Evolutionary conservation across 2,113 vertebrate genomes (phyloP).

Genomic region (Dipodomys spectabilis): DNA sequence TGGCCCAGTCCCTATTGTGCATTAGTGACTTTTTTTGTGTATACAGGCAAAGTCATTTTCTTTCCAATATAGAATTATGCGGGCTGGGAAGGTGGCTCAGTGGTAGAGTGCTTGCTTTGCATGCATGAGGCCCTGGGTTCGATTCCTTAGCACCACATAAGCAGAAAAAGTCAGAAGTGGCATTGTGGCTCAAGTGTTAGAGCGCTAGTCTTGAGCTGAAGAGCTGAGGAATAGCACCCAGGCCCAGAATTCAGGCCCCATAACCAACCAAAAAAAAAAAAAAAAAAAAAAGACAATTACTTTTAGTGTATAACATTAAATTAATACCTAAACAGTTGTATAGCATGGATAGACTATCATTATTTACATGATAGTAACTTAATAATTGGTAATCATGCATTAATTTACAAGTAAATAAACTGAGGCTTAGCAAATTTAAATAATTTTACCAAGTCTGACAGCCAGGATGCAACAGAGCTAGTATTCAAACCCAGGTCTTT

Average conservation of each 20-base stretch:
- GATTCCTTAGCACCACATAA: too few relatives aligned
- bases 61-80: not conserved
- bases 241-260: not conserved
- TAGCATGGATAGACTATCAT: not conserved
- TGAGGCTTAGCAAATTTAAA: slow-evolving; percentile 22
- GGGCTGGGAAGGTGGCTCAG: too few relatives aligned
- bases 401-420: slow-evolving; percentile 53
- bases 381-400: not conserved
- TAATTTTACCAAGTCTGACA: not conserved
- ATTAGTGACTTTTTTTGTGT: slow-evolving; percentile 1
- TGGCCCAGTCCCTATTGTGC: not conserved
- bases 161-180: too few relatives aligned
- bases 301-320: slow-evolving; percentile 19
- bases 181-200: too few relatives aligned
- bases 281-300: not conserved
- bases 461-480: slow-evolving; percentile 34
- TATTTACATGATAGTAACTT: not conserved
- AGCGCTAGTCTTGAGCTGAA: too few relatives aligned
- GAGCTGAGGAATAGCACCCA: too few relatives aligned
- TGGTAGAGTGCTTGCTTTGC: too few relatives aligned
- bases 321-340: slow-evolving; percentile 37
- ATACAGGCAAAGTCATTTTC: too few relatives aligned
- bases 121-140: too few relatives aligned
- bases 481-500: not conserved
- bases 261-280: not conserved